phyloP scores from a whole-genome alignment of 2,797 vertebrate species.

The Pelobates cultripes region DNA sequence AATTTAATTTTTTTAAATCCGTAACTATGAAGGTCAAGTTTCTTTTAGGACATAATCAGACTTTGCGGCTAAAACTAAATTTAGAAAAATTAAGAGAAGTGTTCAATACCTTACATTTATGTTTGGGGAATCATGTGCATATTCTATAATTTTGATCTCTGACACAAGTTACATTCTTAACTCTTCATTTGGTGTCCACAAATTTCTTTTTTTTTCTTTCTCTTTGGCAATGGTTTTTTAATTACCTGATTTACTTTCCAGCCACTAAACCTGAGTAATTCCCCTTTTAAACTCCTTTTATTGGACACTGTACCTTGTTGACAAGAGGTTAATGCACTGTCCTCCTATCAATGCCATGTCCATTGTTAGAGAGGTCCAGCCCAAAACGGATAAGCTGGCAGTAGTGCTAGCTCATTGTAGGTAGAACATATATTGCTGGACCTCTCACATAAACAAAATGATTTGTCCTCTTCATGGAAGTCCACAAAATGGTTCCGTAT shows the following conservation, averaged over 20 bases:
- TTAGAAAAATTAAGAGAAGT: too few relatives aligned
- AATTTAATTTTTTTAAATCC: too few relatives aligned
- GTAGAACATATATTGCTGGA: not conserved
- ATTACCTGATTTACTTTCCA: not conserved
- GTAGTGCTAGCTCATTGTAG: not conserved
- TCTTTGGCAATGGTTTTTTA: not conserved
- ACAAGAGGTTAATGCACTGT: not conserved
- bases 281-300: not conserved
- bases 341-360: not conserved
- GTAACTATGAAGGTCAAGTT: too few relatives aligned
- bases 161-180: not conserved
- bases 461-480: not conserved
- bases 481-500: not conserved
- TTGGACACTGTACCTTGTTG: not conserved
- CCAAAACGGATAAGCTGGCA: not conserved
- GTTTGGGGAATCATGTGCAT: too few relatives aligned
- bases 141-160: too few relatives aligned
- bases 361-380: not conserved
- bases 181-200: not conserved
- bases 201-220: not conserved
- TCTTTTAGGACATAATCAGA: too few relatives aligned
- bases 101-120: too few relatives aligned
- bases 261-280: not conserved
- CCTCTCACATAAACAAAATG: not conserved
- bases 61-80: too few relatives aligned